Evolutionary conservation across 2,797 vertebrate genomes (phyloP), one percentile per base, ranked within the genome.

Genomic region (Sciurus vulgaris): DNA sequence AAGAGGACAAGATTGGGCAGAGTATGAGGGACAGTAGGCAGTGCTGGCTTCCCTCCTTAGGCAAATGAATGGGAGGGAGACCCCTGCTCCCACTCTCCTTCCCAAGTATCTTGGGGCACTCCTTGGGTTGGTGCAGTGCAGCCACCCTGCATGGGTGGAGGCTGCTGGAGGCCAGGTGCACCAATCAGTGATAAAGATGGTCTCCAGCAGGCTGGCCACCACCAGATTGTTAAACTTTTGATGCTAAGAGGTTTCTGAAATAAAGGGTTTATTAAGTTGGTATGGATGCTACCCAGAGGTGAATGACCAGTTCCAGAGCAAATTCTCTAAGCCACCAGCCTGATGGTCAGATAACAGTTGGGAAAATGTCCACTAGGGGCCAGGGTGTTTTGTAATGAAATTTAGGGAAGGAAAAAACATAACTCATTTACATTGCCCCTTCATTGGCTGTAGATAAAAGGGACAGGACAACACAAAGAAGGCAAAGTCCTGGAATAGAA

Each of bases 151-250:
- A 99, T 89, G 67, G 98, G 70, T 93, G 97, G 33, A 99, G 99
- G 61, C 59, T 26, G 98, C 98, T 98, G 96, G 98, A 98, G 97
- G 97, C 99, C 98, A 98, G 97, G 89, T 99, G 99, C 61, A 99
- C 98, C 70, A 99, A 98, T 99, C 98, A 91, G 99, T 99, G 85
- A 99, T 99, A 98, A 99, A 98, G 89, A 99, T 98, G 0, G 99
- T 99, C 97, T 99, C 99, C 97, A 99, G 97, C 26, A 99, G 98
- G 96, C 99, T 99, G 97, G 99, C 98, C 63, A 99, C 99, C 98
- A 99, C 99, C 72, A 99, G 98, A 4, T 38, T 72, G 70, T 26
- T 44, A 69, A 41, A 44, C 38, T 44, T 30, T 28, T 74, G 72
- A 14, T 41, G 41, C 41, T 44, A 47, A 47, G 24, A 28, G 13